Conservation (phyloP, 1,140 invertebrate species). For the Drosophila carrolli region DNA sequence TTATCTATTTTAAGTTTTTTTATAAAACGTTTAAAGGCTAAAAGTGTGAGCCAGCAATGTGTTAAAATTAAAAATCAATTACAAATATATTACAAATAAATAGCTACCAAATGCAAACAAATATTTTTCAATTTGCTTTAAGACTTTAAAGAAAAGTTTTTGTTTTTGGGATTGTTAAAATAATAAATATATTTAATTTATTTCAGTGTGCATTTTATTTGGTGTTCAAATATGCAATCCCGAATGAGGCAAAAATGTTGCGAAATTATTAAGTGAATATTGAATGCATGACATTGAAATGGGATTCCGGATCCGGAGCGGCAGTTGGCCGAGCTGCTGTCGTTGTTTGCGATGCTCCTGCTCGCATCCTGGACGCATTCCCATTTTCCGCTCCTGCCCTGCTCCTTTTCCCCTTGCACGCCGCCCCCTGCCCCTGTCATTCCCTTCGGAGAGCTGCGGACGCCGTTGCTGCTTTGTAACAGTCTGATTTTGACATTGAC, state of each 20-base stretch:
- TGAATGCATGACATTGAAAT: constrained; percentile 46
- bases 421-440: constrained; percentile 8
- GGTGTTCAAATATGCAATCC: not conserved
- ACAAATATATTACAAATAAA: no score
- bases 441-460: constrained; percentile 41
- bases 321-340: constrained; percentile 27
- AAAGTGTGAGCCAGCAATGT: no score
- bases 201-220: not conserved
- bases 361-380: constrained; percentile 45
- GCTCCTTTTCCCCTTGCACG: not conserved
- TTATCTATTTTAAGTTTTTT: no score
- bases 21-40: no score
- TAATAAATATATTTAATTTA: not conserved
- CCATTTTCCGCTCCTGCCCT: constrained; percentile 22
- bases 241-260: constrained; percentile 9
- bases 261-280: constrained; percentile 37
- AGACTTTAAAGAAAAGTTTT: no score
- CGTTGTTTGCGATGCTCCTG: constrained; percentile 37
- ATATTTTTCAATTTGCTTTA: no score
- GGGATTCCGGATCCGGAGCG: constrained; percentile 25
- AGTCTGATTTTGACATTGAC: constrained; percentile 83
- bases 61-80: no score
- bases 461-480: constrained; percentile 68
- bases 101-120: no score
- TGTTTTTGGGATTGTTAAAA: no score